phyloP scores from a whole-genome alignment of 1,140 invertebrate species.

The Pogonomyrmex barbatus region DNA sequence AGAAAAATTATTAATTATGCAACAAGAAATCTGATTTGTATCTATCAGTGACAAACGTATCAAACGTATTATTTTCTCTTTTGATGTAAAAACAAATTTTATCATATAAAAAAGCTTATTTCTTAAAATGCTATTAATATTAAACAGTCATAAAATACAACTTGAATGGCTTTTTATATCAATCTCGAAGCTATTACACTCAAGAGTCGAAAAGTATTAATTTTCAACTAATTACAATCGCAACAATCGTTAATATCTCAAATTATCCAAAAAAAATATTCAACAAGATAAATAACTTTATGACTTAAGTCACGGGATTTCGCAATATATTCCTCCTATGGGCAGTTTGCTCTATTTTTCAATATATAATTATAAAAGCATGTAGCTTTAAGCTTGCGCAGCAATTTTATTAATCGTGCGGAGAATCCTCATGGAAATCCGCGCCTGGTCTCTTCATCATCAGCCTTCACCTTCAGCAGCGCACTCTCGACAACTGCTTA shows the following conservation, averaged over 20 bases:
- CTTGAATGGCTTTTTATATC: background rate
- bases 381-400: background rate
- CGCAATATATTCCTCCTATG: slow-evolving; percentile 11
- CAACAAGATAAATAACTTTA: slow-evolving; percentile 1
- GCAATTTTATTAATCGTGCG: background rate
- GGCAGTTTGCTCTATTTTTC: background rate
- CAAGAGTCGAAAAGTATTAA: background rate
- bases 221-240: background rate
- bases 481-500: slow-evolving; percentile 70
- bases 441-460: background rate
- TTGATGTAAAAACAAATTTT: background rate
- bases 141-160: background rate
- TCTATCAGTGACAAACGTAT: no score
- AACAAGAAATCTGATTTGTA: background rate
- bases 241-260: background rate
- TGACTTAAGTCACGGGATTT: background rate
- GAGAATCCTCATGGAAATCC: background rate
- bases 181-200: background rate
- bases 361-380: slow-evolving; percentile 6
- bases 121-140: background rate
- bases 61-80: background rate
- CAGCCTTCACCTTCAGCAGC: slow-evolving; percentile 31
- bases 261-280: background rate
- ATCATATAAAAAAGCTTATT: background rate
- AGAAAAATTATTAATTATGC: background rate